Evolutionary conservation across 2,113 vertebrate species (phyloP).

Genomic region (Tursiops truncatus): DNA sequence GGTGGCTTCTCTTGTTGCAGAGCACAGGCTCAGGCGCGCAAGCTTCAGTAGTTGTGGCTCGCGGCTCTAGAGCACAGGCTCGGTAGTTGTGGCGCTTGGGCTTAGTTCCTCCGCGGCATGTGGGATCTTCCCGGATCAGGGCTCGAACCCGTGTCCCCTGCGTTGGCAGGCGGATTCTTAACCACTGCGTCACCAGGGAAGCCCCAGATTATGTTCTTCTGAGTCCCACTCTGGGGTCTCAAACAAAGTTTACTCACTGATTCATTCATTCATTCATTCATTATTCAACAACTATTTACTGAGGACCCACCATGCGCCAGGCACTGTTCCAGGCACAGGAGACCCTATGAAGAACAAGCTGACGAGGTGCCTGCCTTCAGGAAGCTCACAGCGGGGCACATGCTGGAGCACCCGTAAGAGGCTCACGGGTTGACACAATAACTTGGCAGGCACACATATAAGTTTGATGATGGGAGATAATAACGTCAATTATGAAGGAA

Average conservation of each 20-base stretch:
- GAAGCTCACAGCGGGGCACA: fast-evolving
- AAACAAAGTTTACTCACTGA: background rate
- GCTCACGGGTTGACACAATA: fast-evolving
- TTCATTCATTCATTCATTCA: background rate
- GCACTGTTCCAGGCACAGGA: background rate
- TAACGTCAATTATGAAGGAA: background rate
- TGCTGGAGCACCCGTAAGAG: background rate
- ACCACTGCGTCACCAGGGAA: no score
- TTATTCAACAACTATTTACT: background rate
- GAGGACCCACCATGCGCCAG: background rate
- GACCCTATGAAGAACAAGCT: background rate
- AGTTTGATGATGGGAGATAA: background rate
- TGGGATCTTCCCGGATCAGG: no score
- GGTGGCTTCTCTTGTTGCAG: no score
- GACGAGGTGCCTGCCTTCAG: background rate
- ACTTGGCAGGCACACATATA: background rate
- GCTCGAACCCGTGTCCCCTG: no score
- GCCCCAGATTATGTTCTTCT: background rate
- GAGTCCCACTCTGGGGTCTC: background rate
- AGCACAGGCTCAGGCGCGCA: no score
- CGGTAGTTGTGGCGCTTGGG: no score
- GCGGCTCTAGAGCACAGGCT: no score
- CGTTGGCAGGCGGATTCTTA: no score
- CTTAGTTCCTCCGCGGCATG: no score
- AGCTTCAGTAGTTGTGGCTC: no score